A percentile compares a stretch with the other conserved stretches of the same genome.
Evolutionary conservation across 2,888 invertebrate genomes (phyloP).

Genomic region (Heteromyza rotundicornis): DNA sequence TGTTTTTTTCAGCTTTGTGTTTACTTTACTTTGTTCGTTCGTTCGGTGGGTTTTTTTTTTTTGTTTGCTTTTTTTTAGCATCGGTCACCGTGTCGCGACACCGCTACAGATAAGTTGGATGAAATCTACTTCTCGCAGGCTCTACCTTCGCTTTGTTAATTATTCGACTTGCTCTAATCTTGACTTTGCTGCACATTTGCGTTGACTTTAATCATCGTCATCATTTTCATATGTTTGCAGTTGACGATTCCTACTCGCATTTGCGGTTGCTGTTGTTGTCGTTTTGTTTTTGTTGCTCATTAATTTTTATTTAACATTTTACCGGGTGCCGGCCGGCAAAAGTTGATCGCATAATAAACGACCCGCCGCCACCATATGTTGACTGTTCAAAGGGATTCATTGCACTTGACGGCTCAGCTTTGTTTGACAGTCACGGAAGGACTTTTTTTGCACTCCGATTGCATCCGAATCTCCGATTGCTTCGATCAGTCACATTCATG

Average conservation of each 20-base stretch:
- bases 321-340: conserved; percentile 27
- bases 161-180: conserved; percentile 3
- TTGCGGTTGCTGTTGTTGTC: no score
- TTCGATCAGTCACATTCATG: no score
- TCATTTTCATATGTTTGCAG: no score
- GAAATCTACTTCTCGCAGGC: not conserved
- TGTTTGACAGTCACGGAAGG: not conserved
- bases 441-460: no score
- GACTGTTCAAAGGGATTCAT: not conserved
- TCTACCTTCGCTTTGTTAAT: no score
- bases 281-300: not conserved
- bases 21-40: conserved; percentile 9
- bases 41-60: conserved; percentile 10
- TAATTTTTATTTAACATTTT: not conserved
- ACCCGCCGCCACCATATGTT: not conserved
- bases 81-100: conserved; percentile 2
- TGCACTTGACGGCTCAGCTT: not conserved
- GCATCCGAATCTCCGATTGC: no score
- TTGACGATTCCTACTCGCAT: no score
- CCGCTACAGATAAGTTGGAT: conserved; percentile 11
- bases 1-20: conserved; percentile 8
- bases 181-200: no score
- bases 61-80: conserved; percentile 10
- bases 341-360: conserved; percentile 13
- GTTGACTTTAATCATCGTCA: no score